These are phyloP conservation scores for Rhagonycha lutea DNA, from an alignment of 2,888 invertebrate species.

Conservation along the genomic window DNA sequence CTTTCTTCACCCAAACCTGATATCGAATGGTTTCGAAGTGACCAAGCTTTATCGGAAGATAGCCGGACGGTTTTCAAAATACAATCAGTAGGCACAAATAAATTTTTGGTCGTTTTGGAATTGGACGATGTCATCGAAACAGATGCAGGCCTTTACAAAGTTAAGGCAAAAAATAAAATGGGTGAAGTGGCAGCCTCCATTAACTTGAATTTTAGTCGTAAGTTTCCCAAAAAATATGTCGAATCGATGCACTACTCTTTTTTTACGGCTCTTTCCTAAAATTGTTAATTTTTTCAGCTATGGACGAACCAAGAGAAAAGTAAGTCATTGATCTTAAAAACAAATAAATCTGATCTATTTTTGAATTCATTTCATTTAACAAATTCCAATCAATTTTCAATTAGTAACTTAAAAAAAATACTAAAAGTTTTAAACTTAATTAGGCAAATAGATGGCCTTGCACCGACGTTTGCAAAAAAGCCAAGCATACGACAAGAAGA, in stretches of 20 bases:
- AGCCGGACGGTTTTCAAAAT: conserved; percentile 85
- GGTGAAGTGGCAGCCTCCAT: conserved; percentile 97
- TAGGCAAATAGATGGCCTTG: conserved; percentile 97
- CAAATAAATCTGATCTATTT: background rate
- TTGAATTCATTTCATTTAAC: background rate
- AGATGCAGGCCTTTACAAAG: conserved; percentile 95
- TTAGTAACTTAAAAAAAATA: conserved; percentile 1
- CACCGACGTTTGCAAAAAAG: conserved; percentile 97
- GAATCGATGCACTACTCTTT: conserved; percentile 12
- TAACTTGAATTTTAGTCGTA: conserved; percentile 97
- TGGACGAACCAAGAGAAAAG: conserved; percentile 95
- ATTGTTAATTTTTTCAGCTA: conserved; percentile 70
- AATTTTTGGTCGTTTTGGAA: conserved; percentile 89
- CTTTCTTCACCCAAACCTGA: conserved; percentile 87
- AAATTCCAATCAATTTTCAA: background rate
- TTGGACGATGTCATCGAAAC: conserved; percentile 95
- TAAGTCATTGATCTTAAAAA: conserved; percentile 62
- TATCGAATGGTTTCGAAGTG: conserved; percentile 90
- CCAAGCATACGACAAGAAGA: conserved; percentile 97
- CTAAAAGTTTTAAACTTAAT: conserved; percentile 38
- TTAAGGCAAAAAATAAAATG: conserved; percentile 95
- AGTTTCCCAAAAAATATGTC: conserved; percentile 58
- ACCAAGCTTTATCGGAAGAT: conserved; percentile 82
- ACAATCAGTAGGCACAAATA: conserved; percentile 82
- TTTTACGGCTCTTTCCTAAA: background rate